These are phyloP conservation scores for Phyto melanocephala DNA, from an alignment of 2,888 invertebrate genomes.

Conservation along the genomic window DNA sequence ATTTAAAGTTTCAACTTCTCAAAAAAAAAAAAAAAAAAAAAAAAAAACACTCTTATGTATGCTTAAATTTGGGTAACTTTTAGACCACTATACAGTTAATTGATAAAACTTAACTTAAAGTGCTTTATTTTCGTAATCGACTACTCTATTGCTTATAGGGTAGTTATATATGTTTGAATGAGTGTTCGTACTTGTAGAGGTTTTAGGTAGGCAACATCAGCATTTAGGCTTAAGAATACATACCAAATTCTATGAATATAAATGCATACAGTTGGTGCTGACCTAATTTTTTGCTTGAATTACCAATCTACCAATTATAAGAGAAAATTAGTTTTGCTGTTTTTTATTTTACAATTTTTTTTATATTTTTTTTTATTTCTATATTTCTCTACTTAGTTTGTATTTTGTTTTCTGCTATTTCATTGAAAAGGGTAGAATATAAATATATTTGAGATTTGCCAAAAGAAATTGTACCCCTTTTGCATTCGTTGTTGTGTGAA, in stretches of 20 bases:
- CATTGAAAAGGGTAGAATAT: slow-evolving; percentile 4
- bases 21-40: too few species aligned
- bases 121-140: too few species aligned
- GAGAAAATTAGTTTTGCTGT: slow-evolving; percentile 51
- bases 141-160: too few species aligned
- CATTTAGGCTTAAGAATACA: slow-evolving; percentile 54
- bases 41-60: too few species aligned
- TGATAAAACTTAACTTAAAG: too few species aligned
- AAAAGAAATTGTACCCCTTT: slow-evolving; percentile 35
- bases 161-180: not conserved
- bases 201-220: slow-evolving; percentile 36
- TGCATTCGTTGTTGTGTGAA: slow-evolving; percentile 43
- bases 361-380: slow-evolving; percentile 20
- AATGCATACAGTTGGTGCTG: slow-evolving; percentile 51
- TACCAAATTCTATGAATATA: slow-evolving; percentile 46
- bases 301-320: slow-evolving; percentile 58
- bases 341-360: slow-evolving; percentile 17
- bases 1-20: too few species aligned
- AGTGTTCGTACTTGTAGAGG: not conserved
- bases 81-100: too few species aligned
- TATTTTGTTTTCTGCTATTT: not conserved
- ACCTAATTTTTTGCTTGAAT: slow-evolving; percentile 61
- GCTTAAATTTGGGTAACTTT: too few species aligned
- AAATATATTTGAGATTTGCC: not conserved
- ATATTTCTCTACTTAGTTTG: not conserved